phyloP scores from a whole-genome alignment of 2,797 vertebrate species.

The Gymnothorax reevesii region DNA sequence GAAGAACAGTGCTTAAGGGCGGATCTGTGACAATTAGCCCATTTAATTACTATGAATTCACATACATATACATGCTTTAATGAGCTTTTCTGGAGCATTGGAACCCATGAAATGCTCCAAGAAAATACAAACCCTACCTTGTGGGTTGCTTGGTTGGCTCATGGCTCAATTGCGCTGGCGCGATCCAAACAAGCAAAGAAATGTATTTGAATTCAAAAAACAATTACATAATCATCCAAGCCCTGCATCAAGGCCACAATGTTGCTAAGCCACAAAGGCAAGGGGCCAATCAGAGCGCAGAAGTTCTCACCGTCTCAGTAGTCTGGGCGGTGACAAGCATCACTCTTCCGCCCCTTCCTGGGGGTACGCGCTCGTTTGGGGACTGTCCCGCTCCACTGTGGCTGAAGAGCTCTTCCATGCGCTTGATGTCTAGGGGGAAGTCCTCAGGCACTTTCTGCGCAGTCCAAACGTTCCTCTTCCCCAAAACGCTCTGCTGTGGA shows the following conservation, averaged over 20 bases:
- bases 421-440: constrained; percentile 69
- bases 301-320: constrained; percentile 54
- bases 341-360: constrained; percentile 50
- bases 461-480: constrained; percentile 77
- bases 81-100: too few relatives aligned
- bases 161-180: too few relatives aligned
- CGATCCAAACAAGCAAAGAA: too few relatives aligned
- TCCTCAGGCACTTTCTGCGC: constrained; percentile 60
- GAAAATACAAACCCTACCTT: too few relatives aligned
- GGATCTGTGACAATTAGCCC: too few relatives aligned
- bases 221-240: too few relatives aligned
- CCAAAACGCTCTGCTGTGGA: constrained; percentile 73
- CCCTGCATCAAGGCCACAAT: neutral
- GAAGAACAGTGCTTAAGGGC: too few relatives aligned
- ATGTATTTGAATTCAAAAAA: too few relatives aligned
- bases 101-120: too few relatives aligned
- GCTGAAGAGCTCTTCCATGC: constrained; percentile 82
- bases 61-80: too few relatives aligned
- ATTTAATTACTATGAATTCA: too few relatives aligned
- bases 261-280: neutral
- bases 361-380: constrained; percentile 34
- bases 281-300: neutral
- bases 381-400: constrained; percentile 59
- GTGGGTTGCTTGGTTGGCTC: too few relatives aligned
- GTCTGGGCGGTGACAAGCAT: constrained; percentile 43